A percentile compares a stretch with the other conserved stretches of the same genome.
phyloP scores from a whole-genome alignment of 2,113 vertebrate genomes.

The Bolborhynchus lineola region DNA sequence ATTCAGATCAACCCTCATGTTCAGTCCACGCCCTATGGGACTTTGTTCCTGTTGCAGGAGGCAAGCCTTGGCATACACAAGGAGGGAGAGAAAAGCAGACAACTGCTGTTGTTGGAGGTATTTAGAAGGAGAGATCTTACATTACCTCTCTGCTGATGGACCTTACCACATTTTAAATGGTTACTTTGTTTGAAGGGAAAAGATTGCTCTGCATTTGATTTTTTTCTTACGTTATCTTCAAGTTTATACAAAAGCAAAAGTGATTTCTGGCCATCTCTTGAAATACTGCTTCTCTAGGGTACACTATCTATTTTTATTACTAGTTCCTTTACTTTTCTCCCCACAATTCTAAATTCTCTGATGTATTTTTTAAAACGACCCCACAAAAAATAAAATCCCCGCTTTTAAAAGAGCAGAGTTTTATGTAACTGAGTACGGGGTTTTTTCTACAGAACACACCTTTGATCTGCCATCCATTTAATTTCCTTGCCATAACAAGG shows the following conservation, averaged over 20 bases:
- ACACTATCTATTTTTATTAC: neutral
- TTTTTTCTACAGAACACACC: neutral
- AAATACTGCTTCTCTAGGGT: neutral
- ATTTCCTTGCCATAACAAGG: neutral
- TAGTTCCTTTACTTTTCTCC: neutral
- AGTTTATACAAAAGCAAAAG: neutral
- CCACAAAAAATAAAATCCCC: neutral
- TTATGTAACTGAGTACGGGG: neutral
- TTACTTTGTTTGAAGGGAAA: neutral
- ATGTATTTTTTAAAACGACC: neutral
- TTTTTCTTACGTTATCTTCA: neutral
- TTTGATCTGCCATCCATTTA: conserved; percentile 1
- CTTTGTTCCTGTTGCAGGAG: neutral
- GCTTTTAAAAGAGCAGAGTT: neutral
- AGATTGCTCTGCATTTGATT: neutral
- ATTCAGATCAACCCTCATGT: neutral
- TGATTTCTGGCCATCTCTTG: neutral
- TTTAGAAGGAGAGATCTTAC: neutral
- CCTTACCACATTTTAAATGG: neutral
- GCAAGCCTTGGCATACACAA: neutral
- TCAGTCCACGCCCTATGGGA: neutral
- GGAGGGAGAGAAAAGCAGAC: neutral
- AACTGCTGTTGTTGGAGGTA: neutral
- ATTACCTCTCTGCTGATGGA: neutral
- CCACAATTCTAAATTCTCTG: neutral